phyloP scores from a whole-genome alignment of 2,888 invertebrate species.

The Buathra laborator region DNA sequence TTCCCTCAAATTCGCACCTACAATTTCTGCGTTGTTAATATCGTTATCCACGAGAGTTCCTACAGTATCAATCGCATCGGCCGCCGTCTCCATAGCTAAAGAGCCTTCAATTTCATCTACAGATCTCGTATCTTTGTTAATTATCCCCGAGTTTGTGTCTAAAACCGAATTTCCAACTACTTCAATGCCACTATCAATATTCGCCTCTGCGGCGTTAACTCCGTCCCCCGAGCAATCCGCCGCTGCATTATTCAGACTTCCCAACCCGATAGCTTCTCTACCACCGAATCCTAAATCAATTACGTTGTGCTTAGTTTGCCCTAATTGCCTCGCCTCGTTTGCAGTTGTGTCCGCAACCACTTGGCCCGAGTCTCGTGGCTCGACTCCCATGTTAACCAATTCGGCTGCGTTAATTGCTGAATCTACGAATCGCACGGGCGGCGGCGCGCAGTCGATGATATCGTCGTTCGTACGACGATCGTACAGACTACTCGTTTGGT shows the following conservation, averaged over 20 bases:
- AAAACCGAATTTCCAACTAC: constrained; percentile 42
- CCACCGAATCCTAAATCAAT: constrained; percentile 24
- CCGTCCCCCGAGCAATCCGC: neutral
- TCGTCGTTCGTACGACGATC: neutral
- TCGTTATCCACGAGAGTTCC: neutral
- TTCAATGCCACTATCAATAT: constrained; percentile 19
- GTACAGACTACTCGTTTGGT: neutral
- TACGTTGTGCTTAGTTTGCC: constrained; percentile 24
- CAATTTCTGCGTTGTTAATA: neutral
- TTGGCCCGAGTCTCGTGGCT: neutral
- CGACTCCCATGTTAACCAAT: neutral
- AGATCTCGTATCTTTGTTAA: neutral
- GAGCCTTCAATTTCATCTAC: neutral
- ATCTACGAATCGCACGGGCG: neutral
- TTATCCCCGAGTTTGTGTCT: constrained; percentile 38
- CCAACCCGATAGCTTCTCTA: neutral
- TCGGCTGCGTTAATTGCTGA: constrained; percentile 19
- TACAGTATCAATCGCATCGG: neutral
- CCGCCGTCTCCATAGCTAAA: neutral
- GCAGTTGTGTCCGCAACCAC: neutral
- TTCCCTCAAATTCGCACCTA: neutral
- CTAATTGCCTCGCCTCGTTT: constrained; percentile 35
- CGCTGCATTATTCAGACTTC: constrained; percentile 32
- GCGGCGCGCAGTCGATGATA: neutral
- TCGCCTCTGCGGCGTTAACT: neutral